These are phyloP conservation scores for Toxonevra muliebris DNA, from an alignment of 2,888 invertebrate genomes.

Conservation along the genomic window DNA sequence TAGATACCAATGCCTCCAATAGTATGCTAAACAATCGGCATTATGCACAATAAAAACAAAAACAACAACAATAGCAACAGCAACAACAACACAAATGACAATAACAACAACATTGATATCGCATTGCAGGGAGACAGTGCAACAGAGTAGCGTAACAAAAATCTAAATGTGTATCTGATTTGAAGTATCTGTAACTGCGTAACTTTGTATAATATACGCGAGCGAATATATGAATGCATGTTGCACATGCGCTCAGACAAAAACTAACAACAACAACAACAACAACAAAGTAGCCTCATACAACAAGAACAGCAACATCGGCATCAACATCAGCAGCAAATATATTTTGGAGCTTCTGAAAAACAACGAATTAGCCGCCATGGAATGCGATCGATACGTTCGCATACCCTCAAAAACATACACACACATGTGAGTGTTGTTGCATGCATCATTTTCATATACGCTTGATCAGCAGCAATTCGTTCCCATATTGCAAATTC, in stretches of 20 bases:
- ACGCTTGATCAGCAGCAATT: constrained; percentile 31
- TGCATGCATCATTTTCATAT: background rate
- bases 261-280: background rate
- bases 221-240: no score
- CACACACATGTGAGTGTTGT: background rate
- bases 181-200: constrained; percentile 61
- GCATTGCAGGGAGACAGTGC: background rate
- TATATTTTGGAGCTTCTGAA: constrained; percentile 11
- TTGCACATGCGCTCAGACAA: background rate
- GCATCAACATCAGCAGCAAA: constrained; percentile 7
- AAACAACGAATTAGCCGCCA: constrained; percentile 29
- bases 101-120: background rate
- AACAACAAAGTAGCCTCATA: background rate
- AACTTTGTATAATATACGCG: constrained; percentile 38
- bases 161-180: constrained; percentile 58
- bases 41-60: constrained; percentile 19
- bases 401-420: background rate
- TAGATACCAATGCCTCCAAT: background rate
- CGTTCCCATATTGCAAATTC: constrained; percentile 44
- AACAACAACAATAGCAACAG: background rate
- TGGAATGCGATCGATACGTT: constrained; percentile 23
- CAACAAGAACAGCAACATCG: constrained; percentile 1
- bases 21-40: constrained; percentile 26
- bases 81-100: no score
- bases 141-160: background rate